Evolutionary conservation across 2,113 vertebrate genomes (phyloP).

Genomic region (Eretmodus cyanostictus): DNA sequence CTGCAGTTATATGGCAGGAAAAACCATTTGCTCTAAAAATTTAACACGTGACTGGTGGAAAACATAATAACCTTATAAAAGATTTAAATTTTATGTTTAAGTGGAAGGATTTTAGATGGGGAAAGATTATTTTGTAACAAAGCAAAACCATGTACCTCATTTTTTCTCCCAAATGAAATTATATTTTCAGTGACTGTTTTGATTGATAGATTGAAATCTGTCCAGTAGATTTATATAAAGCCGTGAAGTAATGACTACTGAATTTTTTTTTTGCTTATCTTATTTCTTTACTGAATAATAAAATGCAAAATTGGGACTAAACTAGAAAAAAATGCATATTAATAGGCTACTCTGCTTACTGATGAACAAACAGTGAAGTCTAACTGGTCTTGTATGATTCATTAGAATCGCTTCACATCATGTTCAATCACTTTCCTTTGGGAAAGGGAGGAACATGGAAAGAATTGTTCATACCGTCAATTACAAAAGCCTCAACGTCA

Average conservation of each 20-base stretch:
- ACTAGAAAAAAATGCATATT: not conserved
- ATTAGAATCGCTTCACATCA: not conserved
- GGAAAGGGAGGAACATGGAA: not conserved
- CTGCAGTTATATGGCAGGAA: not conserved
- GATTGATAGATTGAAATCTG: not conserved
- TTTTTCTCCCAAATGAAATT: not conserved
- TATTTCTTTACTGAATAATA: not conserved
- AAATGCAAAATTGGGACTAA: not conserved
- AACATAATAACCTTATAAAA: not conserved
- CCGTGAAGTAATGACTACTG: not conserved
- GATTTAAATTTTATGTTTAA: not conserved
- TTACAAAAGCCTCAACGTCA: conserved; percentile 96
- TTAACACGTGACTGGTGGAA: not conserved
- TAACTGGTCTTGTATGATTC: not conserved
- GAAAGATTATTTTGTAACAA: not conserved
- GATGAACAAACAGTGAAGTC: not conserved
- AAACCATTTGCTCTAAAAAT: not conserved
- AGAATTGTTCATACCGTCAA: conserved; percentile 80
- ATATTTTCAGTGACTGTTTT: not conserved
- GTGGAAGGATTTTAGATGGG: not conserved
- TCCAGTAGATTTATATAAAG: not conserved
- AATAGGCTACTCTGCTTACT: not conserved
- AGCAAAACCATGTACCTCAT: not conserved
- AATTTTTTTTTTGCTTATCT: not conserved
- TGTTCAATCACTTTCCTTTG: not conserved